Percentiles rank a stretch among this genome's conserved stretches.
phyloP scores from a whole-genome alignment of 2,888 invertebrate genomes.

The Ecdyonurus torrentis region DNA sequence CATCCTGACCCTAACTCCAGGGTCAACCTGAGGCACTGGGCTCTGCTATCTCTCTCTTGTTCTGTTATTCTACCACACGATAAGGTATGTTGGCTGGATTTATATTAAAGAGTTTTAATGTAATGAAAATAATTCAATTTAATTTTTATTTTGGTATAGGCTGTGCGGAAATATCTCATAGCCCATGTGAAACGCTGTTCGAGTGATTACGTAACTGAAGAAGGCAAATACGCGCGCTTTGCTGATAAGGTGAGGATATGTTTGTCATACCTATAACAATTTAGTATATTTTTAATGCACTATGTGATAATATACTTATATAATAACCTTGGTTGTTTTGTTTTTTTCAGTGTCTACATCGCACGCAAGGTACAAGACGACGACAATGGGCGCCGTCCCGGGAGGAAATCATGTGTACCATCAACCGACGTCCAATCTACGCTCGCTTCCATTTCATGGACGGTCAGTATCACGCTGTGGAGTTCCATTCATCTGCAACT shows the following conservation, averaged over 20 bases:
- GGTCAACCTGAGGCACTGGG: conserved; percentile 84
- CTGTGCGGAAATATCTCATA: conserved; percentile 69
- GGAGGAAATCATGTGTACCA: conserved; percentile 84
- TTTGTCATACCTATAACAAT: neutral
- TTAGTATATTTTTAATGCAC: neutral
- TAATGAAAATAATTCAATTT: neutral
- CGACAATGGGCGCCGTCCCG: conserved; percentile 81
- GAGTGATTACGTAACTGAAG: conserved; percentile 74
- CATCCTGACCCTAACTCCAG: conserved; percentile 77
- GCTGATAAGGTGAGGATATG: conserved; percentile 53
- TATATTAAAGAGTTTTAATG: neutral
- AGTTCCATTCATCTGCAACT: conserved; percentile 88
- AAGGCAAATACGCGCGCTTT: conserved; percentile 85
- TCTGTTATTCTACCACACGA: conserved; percentile 75
- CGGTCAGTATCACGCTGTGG: conserved; percentile 86
- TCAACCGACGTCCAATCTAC: conserved; percentile 77
- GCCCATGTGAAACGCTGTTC: conserved; percentile 80
- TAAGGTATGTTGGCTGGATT: conserved; percentile 26
- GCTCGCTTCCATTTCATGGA: conserved; percentile 85
- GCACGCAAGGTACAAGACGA: conserved; percentile 46
- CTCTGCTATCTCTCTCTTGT: conserved; percentile 61
- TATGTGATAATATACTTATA: neutral
- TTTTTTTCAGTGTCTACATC: conserved; percentile 44
- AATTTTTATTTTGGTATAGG: conserved; percentile 16
- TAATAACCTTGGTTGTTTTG: conserved; percentile 2